Evolutionary conservation across 2,113 vertebrate species (phyloP).

Genomic region (Eleginops maclovinus): DNA sequence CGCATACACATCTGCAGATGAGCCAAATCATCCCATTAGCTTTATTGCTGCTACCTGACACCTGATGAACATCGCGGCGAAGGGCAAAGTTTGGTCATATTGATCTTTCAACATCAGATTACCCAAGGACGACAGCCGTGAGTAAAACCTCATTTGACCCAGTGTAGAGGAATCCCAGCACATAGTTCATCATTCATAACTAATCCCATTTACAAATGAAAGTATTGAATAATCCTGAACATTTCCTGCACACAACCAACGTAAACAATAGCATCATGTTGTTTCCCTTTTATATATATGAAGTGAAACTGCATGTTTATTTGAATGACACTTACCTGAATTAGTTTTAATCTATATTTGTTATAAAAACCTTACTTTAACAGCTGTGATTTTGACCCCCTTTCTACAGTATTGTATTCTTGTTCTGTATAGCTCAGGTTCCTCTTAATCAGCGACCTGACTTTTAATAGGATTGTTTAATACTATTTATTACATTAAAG

Average conservation of each 20-base stretch:
- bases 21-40: slow-evolving; percentile 80
- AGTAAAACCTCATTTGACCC: slow-evolving; percentile 44
- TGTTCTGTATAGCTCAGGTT: too few relatives aligned
- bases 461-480: too few relatives aligned
- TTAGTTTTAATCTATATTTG: too few relatives aligned
- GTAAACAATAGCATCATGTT: too few relatives aligned
- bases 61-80: slow-evolving; percentile 48
- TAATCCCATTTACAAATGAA: background rate
- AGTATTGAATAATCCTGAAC: background rate
- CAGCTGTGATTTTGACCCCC: too few relatives aligned
- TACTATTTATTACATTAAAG: too few relatives aligned
- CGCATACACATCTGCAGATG: slow-evolving; percentile 47
- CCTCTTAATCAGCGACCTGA: too few relatives aligned
- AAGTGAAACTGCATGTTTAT: too few relatives aligned
- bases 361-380: too few relatives aligned
- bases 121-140: slow-evolving; percentile 40
- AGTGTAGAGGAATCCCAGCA: background rate
- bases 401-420: too few relatives aligned
- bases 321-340: too few relatives aligned
- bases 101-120: slow-evolving; percentile 72
- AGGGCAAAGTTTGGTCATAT: slow-evolving; percentile 67
- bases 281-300: too few relatives aligned
- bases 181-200: background rate
- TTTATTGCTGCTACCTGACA: slow-evolving; percentile 79
- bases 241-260: background rate